These are phyloP conservation scores for Pachyrhynchus sulphureomaculatus DNA, from an alignment of 1,140 invertebrate species.

Conservation along the genomic window DNA sequence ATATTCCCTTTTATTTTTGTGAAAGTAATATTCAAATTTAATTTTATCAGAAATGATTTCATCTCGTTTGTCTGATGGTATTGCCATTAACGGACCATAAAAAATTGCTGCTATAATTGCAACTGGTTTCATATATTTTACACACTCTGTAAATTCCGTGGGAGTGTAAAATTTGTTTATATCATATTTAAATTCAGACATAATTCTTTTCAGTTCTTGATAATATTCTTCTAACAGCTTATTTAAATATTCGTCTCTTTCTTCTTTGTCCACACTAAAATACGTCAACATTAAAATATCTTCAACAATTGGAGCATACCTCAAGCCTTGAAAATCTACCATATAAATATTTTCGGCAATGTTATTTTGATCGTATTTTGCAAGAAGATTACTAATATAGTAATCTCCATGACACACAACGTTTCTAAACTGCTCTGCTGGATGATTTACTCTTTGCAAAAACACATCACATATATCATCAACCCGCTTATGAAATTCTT, in stretches of 20 bases:
- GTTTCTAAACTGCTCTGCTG: background rate
- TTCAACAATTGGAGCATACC: background rate
- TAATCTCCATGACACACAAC: background rate
- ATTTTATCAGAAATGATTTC: background rate
- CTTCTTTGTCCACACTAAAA: background rate
- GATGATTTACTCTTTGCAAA: background rate
- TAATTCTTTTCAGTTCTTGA: background rate
- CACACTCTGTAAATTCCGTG: background rate
- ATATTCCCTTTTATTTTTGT: background rate
- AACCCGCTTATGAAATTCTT: background rate
- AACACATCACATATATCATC: background rate
- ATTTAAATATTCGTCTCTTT: background rate
- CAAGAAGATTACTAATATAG: background rate
- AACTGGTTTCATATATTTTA: background rate
- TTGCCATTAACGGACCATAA: background rate
- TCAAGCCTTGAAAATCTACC: background rate
- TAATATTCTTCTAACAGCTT: constrained; percentile 20
- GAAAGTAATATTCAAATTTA: background rate
- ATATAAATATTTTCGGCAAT: background rate
- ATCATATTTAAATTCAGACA: background rate
- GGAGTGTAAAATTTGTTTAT: background rate
- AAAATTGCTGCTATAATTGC: background rate
- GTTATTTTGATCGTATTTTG: background rate
- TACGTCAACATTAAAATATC: background rate
- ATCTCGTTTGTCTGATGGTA: background rate